Base-by-base conservation (phyloP, 1,140 invertebrate species). In the Orchesella cincta region DNA sequence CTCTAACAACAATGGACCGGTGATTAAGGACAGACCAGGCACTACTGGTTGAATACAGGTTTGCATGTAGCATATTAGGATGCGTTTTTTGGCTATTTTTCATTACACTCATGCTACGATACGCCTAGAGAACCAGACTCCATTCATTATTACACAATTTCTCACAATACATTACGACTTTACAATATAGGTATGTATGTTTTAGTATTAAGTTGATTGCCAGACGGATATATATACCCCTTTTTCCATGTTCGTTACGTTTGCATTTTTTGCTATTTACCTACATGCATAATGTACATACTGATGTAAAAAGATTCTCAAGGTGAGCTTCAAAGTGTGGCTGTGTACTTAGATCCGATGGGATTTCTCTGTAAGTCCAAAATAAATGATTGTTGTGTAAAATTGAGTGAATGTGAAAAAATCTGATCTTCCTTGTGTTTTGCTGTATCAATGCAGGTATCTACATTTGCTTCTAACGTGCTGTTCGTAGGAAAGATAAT, bases 261-360 rank as follows among this genome's bases (percentile, higher is more conserved):
- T 46, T 46, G 39, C 39, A 46, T 46, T 46, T 46, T 46, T 46
- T 46, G 5, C 39, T 8, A 18, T 18, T 46, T 46, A 5, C 5
- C 39, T 8, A 46, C 5, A 46, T 16, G 54, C 5, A 57, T 57
- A 26, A 23, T 57, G 26, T 18, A 57, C 26, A 3, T 57, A 23
- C 26, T 57, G 54, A 57, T 57, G 54, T 57, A 18, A 12, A 5
- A 26, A 57, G 54, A 57, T 14, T 67, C 31, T 67, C 62, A 67
- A 67, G 62, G 62, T 67, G 62, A 67, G 62, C 26, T 67, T 20
- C 39, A 46, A 67, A 62, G 8, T 62, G 8, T 12, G 54, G 54
- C 54, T 46, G 39, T 8, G 20, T 46, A 46, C 20, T 46, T 20
- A 12, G 39, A 46, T 46, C 8, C 20, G 8, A 46, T 20, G 39